phyloP scores from a whole-genome alignment of 2,797 vertebrate genomes.

The Mus spretus region DNA sequence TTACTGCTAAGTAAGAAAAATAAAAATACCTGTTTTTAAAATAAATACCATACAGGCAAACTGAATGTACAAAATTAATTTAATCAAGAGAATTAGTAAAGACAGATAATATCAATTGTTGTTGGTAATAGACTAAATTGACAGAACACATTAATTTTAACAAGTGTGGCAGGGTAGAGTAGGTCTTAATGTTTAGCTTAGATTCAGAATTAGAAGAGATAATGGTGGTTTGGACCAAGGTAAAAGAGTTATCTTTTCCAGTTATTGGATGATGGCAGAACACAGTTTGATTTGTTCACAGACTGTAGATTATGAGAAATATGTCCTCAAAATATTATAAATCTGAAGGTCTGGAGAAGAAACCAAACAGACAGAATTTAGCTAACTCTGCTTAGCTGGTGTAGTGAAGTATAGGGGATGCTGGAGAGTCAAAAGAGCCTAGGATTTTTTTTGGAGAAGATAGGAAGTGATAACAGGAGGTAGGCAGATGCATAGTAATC shows the following conservation, averaged over 20 bases:
- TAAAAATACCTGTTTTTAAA: background rate
- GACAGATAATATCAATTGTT: background rate
- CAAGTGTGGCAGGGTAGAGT: background rate
- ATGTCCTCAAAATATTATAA: background rate
- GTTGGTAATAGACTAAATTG: background rate
- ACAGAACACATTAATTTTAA: background rate
- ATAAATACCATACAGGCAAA: background rate
- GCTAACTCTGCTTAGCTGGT: background rate
- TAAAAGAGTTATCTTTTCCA: background rate
- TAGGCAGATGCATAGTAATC: background rate
- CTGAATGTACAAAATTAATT: background rate
- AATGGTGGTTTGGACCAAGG: background rate
- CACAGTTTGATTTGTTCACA: background rate
- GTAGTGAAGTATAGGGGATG: rapidly evolving
- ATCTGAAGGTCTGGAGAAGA: background rate
- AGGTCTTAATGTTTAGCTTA: background rate
- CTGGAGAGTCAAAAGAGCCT: background rate
- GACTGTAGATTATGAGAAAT: background rate
- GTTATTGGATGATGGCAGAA: background rate
- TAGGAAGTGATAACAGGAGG: background rate
- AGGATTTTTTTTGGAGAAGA: background rate
- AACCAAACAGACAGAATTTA: background rate
- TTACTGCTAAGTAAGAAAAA: background rate
- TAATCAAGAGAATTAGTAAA: background rate
- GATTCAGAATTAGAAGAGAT: background rate